These are phyloP conservation scores for Ariopsis seemanni DNA, from an alignment of 2,113 vertebrate genomes.

Conservation along the genomic window DNA sequence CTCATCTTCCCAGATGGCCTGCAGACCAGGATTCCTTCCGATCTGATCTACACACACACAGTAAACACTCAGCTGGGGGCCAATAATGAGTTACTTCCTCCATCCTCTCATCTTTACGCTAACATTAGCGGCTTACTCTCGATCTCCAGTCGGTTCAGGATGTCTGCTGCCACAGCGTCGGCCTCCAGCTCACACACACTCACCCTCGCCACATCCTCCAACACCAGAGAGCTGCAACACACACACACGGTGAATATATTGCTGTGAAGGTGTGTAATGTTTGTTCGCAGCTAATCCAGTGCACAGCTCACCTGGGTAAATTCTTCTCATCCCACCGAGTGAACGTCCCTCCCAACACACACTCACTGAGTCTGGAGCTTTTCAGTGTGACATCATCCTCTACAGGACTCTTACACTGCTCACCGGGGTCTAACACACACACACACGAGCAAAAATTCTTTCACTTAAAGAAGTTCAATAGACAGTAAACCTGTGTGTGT, in stretches of 20 bases:
- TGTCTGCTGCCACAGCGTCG: slow-evolving; percentile 93
- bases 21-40: slow-evolving; percentile 91
- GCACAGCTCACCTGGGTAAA: slow-evolving; percentile 83
- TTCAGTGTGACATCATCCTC: slow-evolving; percentile 55
- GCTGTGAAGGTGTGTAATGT: background rate
- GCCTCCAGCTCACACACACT: slow-evolving; percentile 98
- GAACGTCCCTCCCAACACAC: slow-evolving; percentile 70
- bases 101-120: background rate
- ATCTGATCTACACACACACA: slow-evolving; percentile 80
- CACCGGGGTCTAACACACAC: slow-evolving; percentile 46
- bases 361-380: slow-evolving; percentile 71
- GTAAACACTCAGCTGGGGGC: background rate
- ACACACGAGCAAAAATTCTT: slow-evolving; percentile 21
- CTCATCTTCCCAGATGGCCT: slow-evolving; percentile 98
- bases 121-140: slow-evolving; percentile 78
- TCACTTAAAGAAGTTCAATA: background rate
- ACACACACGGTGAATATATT: background rate
- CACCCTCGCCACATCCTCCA: slow-evolving; percentile 84
- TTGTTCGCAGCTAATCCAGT: background rate
- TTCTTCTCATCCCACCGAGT: slow-evolving; percentile 84
- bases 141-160: slow-evolving; percentile 92
- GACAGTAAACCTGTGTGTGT: background rate
- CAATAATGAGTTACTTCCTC: background rate
- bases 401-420: slow-evolving; percentile 35
- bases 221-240: slow-evolving; percentile 81